Base-by-base conservation (phyloP, 2,797 vertebrate genomes). In the Echiichthys vipera region DNA sequence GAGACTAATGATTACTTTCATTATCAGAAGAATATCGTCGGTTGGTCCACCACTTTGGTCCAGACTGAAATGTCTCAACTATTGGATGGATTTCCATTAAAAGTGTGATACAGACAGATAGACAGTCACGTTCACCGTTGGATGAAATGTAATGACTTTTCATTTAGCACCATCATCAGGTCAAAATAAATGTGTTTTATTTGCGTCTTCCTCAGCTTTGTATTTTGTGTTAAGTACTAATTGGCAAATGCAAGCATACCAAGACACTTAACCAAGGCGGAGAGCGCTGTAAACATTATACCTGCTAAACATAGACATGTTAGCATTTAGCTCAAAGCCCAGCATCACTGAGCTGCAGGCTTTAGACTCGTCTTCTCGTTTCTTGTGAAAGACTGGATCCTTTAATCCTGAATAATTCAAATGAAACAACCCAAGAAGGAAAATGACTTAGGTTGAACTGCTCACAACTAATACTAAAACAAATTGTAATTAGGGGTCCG, bases 371-470 rank as follows among this genome's bases (percentile, higher is more conserved):
- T 9, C 15, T 9, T 17, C n/a, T 6, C 20, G 22, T 46, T 55
- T 67, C 36, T 17, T 43, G 68, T 36, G 17, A 58, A 42, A 71
- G 36, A 45, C 29, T 54, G 39, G 7, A 55, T 30, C 50, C 57
- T 54, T 49, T 40, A 47, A 55, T 24, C 32, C 24, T 18, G 14
- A 46, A 36, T 17, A 18, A 9, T 55, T 49, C 30, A 13, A 37
- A 54, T 15, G 6, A 56, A 49, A 49, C 22, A 22, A 29, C 24
- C 1, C 10, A 24, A 5, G n/a, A 36, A 29, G 13, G 20, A 24
- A 43, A 65, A 43, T 13, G 4, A 20, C 36, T 63, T 22, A 6
- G 24, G 29, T n/a, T 62, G n/a, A 50, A 43, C 25, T 13, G n/a
- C 13, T 39, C 20, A n/a, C 32, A 47, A n/a, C 59, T 56, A 24